Conservation (phyloP, 1,140 invertebrate genomes). For the Pollicipes pollicipes region DNA sequence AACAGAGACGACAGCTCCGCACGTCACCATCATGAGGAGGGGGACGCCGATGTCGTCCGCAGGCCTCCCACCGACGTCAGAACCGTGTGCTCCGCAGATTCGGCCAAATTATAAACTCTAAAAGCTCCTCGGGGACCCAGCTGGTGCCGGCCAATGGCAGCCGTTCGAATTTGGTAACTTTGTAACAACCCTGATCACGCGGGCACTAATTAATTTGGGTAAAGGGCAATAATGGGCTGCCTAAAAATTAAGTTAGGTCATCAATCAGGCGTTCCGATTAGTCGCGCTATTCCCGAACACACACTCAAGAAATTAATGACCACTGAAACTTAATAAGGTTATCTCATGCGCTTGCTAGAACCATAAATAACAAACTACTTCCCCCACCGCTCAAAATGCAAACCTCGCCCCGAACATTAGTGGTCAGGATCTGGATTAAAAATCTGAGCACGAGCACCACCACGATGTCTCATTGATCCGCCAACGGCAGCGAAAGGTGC, state of each 20-base stretch:
- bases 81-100: too few relatives aligned
- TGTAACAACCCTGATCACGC: background rate
- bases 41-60: too few relatives aligned
- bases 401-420: too few relatives aligned
- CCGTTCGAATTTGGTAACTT: background rate
- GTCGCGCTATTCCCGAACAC: background rate
- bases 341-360: background rate
- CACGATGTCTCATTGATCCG: too few relatives aligned
- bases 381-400: too few relatives aligned
- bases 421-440: too few relatives aligned
- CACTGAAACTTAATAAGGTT: background rate
- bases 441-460: too few relatives aligned
- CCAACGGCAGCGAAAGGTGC: too few relatives aligned
- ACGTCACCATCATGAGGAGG: too few relatives aligned
- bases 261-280: background rate
- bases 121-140: background rate
- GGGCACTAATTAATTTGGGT: background rate
- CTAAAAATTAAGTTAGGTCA: background rate
- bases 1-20: too few relatives aligned
- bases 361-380: background rate
- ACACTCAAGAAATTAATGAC: background rate
- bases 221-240: background rate
- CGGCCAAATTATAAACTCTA: background rate
- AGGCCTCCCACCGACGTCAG: too few relatives aligned
- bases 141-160: background rate